phyloP scores from a whole-genome alignment of 1,140 invertebrate genomes.

The Phymastichus coffea region DNA sequence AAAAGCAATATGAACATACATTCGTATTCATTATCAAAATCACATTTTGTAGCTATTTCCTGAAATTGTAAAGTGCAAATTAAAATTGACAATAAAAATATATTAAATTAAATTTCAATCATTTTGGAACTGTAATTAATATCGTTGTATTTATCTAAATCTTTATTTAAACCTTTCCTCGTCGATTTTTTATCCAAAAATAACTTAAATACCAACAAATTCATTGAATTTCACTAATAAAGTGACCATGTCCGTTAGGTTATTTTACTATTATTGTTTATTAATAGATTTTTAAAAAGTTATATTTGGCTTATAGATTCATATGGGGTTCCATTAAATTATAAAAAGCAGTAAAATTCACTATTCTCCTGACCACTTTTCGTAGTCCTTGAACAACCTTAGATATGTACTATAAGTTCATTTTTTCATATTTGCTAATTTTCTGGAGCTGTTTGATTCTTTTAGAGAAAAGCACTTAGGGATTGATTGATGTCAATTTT shows the following conservation, averaged over 20 bases:
- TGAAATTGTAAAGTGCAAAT: neutral
- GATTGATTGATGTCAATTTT: no score
- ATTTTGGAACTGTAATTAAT: no score
- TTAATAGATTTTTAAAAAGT: no score
- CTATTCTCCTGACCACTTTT: neutral
- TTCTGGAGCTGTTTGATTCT: neutral
- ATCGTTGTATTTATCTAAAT: no score
- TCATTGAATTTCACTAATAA: conserved; percentile 30
- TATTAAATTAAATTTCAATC: no score
- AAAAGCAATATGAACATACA: no score
- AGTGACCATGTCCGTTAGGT: conserved; percentile 6
- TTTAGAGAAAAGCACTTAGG: neutral
- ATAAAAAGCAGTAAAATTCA: conserved; percentile 17
- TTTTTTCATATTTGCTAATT: conserved; percentile 27
- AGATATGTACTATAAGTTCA: conserved; percentile 10
- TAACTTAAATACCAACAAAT: conserved; percentile 2
- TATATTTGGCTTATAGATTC: no score
- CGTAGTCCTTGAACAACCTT: neutral
- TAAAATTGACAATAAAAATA: neutral
- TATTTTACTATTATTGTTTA: no score
- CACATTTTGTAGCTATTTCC: neutral
- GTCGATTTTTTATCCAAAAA: no score
- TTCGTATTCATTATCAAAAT: conserved; percentile 9
- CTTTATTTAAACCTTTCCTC: no score
- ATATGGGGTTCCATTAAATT: conserved; percentile 34